phyloP scores from a whole-genome alignment of 2,888 invertebrate species.

The Metellina segmentata region DNA sequence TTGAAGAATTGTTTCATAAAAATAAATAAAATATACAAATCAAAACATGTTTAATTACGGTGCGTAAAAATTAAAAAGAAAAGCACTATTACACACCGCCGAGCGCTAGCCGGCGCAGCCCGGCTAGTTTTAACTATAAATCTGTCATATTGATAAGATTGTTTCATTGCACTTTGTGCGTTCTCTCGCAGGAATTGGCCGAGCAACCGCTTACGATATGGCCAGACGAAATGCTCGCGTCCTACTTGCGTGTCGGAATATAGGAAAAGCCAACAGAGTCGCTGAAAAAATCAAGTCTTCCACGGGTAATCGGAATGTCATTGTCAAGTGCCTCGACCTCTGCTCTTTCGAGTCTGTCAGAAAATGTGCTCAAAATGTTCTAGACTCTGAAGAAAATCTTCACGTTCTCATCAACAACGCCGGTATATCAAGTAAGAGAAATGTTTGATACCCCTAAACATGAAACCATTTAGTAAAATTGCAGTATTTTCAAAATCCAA shows the following conservation, averaged over 20 bases:
- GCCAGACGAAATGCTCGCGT: constrained; percentile 84
- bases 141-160: no score
- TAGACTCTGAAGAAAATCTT: constrained; percentile 87
- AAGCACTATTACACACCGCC: no score
- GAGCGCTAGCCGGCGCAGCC: no score
- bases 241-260: constrained; percentile 92
- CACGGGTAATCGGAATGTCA: constrained; percentile 82
- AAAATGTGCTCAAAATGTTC: constrained; percentile 90
- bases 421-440: constrained; percentile 86
- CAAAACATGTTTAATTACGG: no score
- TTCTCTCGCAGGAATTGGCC: constrained; percentile 78
- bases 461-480: no score
- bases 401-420: constrained; percentile 95
- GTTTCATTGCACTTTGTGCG: neutral
- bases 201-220: constrained; percentile 78
- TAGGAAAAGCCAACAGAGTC: constrained; percentile 87
- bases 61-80: no score
- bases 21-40: no score
- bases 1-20: no score
- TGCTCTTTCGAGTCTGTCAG: constrained; percentile 83
- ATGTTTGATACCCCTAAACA: neutral
- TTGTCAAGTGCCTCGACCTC: constrained; percentile 81
- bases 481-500: no score
- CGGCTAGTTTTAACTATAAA: no score
- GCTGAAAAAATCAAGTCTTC: constrained; percentile 79